phyloP scores from a whole-genome alignment of 1,140 invertebrate species.

The Wasmannia auropunctata region DNA sequence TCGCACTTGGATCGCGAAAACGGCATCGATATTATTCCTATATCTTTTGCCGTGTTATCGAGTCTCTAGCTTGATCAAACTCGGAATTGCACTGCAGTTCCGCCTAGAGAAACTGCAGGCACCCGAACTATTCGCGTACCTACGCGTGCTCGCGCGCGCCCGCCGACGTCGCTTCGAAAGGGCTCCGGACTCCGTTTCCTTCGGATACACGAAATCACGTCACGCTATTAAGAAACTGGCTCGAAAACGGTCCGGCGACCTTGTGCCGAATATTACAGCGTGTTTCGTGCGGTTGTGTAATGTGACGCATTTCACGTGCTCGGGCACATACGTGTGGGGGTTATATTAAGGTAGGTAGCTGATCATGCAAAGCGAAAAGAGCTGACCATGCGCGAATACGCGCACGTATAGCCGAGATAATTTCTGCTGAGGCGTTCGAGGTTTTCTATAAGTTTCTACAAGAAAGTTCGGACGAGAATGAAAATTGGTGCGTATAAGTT shows the following conservation, averaged over 20 bases:
- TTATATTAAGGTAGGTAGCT: slow-evolving; percentile 55
- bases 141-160: neutral
- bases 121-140: neutral
- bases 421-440: neutral
- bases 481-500: too few relatives aligned
- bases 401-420: neutral
- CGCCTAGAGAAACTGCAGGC: neutral
- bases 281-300: slow-evolving; percentile 66
- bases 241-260: slow-evolving; percentile 73
- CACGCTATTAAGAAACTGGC: slow-evolving; percentile 29
- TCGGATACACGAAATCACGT: slow-evolving; percentile 25
- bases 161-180: neutral
- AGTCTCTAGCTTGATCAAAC: neutral
- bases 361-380: slow-evolving; percentile 47
- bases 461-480: too few relatives aligned
- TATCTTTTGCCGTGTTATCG: neutral
- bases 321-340: neutral
- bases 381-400: too few relatives aligned
- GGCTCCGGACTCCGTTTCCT: neutral
- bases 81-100: neutral
- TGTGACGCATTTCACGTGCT: slow-evolving; percentile 48
- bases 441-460: neutral
- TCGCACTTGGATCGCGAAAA: neutral
- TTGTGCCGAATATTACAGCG: slow-evolving; percentile 74
- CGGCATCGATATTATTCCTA: neutral